Evolutionary conservation across 2,113 vertebrate genomes (phyloP).

Genomic region (Chunga burmeisteri): DNA sequence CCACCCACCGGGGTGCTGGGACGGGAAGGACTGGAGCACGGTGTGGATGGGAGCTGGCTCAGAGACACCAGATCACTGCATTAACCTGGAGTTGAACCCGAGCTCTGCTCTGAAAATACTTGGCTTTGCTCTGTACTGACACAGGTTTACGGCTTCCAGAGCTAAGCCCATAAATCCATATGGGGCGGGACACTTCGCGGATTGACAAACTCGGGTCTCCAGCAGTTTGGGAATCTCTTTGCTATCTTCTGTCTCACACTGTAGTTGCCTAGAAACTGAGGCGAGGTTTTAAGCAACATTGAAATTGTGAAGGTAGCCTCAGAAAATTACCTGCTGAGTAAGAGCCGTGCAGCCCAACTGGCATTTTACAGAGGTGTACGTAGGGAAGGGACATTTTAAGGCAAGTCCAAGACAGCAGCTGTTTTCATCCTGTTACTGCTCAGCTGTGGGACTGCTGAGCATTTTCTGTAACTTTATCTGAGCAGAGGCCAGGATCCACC

Average conservation of each 20-base stretch:
- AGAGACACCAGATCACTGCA: neutral
- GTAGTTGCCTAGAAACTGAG: neutral
- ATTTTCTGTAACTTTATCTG: neutral
- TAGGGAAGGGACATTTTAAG: neutral
- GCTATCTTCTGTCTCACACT: neutral
- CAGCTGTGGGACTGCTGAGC: neutral
- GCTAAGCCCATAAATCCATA: neutral
- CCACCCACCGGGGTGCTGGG: neutral
- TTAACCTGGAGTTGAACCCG: neutral
- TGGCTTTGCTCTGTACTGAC: neutral
- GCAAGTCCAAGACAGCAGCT: neutral
- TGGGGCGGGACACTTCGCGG: fast-evolving
- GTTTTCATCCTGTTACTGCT: neutral
- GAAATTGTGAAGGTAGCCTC: neutral
- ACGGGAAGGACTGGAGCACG: neutral
- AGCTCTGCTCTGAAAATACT: neutral
- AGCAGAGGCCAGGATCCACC: neutral
- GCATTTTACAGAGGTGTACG: neutral
- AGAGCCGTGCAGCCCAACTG: neutral
- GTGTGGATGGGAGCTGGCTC: neutral
- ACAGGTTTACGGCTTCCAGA: neutral
- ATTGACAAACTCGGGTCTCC: neutral
- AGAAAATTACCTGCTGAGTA: neutral
- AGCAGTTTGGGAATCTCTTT: neutral
- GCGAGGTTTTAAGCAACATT: neutral